These are phyloP conservation scores for Notothenia rossii DNA, from an alignment of 2,113 vertebrate genomes.

Conservation along the genomic window DNA sequence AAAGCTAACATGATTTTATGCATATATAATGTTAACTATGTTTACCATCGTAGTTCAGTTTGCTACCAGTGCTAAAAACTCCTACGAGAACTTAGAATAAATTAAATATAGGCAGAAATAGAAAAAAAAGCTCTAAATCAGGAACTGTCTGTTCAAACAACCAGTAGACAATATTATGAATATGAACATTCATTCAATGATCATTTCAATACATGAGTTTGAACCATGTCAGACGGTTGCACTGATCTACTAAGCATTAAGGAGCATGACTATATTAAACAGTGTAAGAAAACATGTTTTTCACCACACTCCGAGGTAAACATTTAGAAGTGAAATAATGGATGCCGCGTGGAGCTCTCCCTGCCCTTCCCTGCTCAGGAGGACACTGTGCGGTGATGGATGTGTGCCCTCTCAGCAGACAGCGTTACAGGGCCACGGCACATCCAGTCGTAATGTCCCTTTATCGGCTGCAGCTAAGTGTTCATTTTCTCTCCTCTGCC, in stretches of 20 bases:
- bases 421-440: constrained; percentile 40
- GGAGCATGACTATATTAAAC: constrained; percentile 7
- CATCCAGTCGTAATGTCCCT: constrained; percentile 61
- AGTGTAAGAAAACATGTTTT: not conserved
- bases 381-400: constrained; percentile 45
- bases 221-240: no score
- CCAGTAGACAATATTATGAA: not conserved
- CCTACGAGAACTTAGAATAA: no score
- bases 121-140: not conserved
- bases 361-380: constrained; percentile 21
- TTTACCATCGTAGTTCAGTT: not conserved
- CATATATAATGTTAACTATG: not conserved
- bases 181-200: not conserved
- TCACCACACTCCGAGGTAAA: not conserved
- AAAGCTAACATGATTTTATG: not conserved
- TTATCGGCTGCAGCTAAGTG: constrained; percentile 61
- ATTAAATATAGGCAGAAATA: no score
- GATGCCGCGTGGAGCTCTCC: constrained; percentile 5
- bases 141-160: not conserved
- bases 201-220: not conserved
- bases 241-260: not conserved
- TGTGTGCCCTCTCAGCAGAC: constrained; percentile 42
- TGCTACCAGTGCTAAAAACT: no score
- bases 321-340: constrained; percentile 8
- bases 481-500: constrained; percentile 59